These are phyloP conservation scores for Choristoneura fumiferana DNA, from an alignment of 1,140 invertebrate species.

Conservation along the genomic window DNA sequence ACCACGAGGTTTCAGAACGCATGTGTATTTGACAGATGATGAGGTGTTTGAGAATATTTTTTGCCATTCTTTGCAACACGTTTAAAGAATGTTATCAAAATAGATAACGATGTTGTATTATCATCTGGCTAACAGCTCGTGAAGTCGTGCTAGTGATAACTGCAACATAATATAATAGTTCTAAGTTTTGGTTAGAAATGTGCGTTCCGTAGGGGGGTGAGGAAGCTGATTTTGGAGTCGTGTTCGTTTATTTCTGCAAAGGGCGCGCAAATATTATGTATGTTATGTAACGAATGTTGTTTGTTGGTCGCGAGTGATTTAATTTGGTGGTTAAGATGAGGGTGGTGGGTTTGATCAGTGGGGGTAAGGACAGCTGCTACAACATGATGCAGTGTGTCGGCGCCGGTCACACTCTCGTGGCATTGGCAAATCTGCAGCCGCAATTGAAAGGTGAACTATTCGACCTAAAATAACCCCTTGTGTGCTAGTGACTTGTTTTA, in stretches of 20 bases:
- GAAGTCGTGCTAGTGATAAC: conserved; percentile 27
- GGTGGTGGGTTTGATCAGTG: conserved; percentile 94
- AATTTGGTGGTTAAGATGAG: conserved; percentile 82
- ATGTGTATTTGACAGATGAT: conserved; percentile 31
- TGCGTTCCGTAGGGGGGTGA: conserved; percentile 41
- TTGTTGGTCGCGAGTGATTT: conserved; percentile 43
- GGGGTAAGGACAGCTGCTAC: conserved; percentile 99
- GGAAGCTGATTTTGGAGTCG: conserved; percentile 53
- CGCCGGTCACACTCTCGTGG: conserved; percentile 97
- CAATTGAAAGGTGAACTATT: conserved; percentile 84
- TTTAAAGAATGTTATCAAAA: conserved; percentile 65
- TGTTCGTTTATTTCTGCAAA: conserved; percentile 56
- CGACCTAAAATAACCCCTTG: conserved; percentile 38
- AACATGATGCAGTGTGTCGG: conserved; percentile 99
- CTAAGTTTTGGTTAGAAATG: conserved; percentile 40
- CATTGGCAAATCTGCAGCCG: conserved; percentile 96
- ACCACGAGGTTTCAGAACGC: conserved; percentile 6
- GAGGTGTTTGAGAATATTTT: conserved; percentile 42
- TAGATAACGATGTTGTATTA: conserved; percentile 57
- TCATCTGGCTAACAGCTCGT: conserved; percentile 33
- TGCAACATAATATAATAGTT: conserved; percentile 22
- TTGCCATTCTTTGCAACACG: conserved; percentile 36
- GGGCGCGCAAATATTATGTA: conserved; percentile 49
- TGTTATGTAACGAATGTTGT: conserved; percentile 70
- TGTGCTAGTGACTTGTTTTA: conserved; percentile 10